These are phyloP conservation scores for Gasterosteus aculeatus DNA, from an alignment of 2,113 vertebrate species.

Conservation along the genomic window DNA sequence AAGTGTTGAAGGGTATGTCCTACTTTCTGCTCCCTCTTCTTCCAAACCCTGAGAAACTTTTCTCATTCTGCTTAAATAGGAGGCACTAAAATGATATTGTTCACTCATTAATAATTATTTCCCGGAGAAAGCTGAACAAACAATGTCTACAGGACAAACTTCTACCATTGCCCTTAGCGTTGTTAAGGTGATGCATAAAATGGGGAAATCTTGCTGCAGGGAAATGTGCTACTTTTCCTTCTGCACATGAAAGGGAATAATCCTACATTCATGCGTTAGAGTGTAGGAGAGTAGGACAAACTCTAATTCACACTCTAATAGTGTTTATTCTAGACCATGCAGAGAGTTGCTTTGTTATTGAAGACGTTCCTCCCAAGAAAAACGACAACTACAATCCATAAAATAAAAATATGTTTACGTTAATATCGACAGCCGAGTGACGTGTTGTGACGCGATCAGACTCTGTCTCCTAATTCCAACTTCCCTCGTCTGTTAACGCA, in stretches of 20 bases:
- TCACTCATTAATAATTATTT: slow-evolving; percentile 69
- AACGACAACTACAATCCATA: background rate
- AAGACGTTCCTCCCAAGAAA: background rate
- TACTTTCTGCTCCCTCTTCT: slow-evolving; percentile 49
- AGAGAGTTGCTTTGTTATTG: background rate
- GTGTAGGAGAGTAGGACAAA: slow-evolving; percentile 15
- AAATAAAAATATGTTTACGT: background rate
- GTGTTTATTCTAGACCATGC: background rate
- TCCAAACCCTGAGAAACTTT: slow-evolving; percentile 48
- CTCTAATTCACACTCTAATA: slow-evolving; percentile 7
- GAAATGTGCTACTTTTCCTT: slow-evolving; percentile 41
- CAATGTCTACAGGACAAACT: slow-evolving; percentile 45
- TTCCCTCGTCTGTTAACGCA: background rate
- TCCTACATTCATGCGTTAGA: slow-evolving; percentile 32
- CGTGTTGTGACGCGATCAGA: background rate
- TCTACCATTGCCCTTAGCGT: slow-evolving; percentile 39
- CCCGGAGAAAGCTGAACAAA: slow-evolving; percentile 40
- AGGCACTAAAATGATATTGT: slow-evolving; percentile 42
- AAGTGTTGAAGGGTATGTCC: slow-evolving; percentile 49
- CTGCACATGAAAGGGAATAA: slow-evolving; percentile 45
- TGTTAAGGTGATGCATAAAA: slow-evolving; percentile 55
- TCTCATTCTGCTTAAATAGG: slow-evolving; percentile 42
- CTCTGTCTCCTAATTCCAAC: background rate
- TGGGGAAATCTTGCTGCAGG: slow-evolving; percentile 53
- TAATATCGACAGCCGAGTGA: background rate